Evolutionary conservation across 2,797 vertebrate genomes (phyloP).

Genomic region (Syndactyla subalaris): DNA sequence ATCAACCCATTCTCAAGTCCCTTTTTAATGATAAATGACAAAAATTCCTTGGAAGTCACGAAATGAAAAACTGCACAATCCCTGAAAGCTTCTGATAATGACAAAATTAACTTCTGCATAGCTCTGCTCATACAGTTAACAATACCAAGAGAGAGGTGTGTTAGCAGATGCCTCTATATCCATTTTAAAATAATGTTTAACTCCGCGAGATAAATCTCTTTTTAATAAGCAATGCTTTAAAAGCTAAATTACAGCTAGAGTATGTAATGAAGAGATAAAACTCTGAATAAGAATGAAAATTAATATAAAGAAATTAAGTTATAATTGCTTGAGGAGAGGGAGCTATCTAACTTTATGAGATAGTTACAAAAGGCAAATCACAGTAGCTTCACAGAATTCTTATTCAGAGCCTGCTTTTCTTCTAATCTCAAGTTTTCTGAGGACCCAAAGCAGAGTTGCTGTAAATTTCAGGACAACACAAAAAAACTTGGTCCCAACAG

Average conservation of each 20-base stretch:
- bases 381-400: not conserved
- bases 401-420: not conserved
- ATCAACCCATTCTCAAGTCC: not conserved
- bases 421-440: not conserved
- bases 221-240: slow-evolving; percentile 42
- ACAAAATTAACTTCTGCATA: not conserved
- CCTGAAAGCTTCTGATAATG: not conserved
- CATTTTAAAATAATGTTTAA: slow-evolving; percentile 6
- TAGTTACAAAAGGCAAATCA: not conserved
- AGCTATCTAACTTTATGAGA: slow-evolving; percentile 27
- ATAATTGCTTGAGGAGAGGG: slow-evolving; percentile 37
- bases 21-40: not conserved
- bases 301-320: slow-evolving; percentile 53
- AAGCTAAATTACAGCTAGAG: slow-evolving; percentile 22
- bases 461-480: not conserved
- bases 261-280: slow-evolving; percentile 40
- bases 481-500: not conserved
- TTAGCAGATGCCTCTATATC: not conserved
- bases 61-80: not conserved
- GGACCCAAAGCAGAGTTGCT: not conserved
- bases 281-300: slow-evolving; percentile 38
- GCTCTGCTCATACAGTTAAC: not conserved
- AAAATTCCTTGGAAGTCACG: not conserved
- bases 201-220: slow-evolving; percentile 45
- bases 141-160: not conserved